Evolutionary conservation across 2,113 vertebrate species (phyloP).

Genomic region (Pandion haliaetus): DNA sequence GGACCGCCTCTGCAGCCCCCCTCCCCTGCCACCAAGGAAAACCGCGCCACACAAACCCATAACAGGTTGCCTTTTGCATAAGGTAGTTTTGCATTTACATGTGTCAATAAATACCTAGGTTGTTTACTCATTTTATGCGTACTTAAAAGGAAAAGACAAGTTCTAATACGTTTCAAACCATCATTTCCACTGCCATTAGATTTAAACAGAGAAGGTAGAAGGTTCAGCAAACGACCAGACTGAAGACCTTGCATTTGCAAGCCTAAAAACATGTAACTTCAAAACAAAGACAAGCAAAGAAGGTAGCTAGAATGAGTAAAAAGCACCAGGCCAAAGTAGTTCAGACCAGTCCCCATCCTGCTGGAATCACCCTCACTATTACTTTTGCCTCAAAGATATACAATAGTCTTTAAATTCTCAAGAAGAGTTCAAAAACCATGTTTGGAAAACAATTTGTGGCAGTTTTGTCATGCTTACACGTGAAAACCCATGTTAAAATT

Average conservation of each 20-base stretch:
- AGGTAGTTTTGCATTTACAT: background rate
- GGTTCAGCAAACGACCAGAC: background rate
- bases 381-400: background rate
- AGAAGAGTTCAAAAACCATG: background rate
- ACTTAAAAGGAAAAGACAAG: background rate
- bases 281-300: background rate
- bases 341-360: background rate
- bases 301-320: background rate
- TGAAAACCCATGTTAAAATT: background rate
- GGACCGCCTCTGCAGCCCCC: too few relatives aligned
- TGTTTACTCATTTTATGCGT: background rate
- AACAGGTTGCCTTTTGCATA: background rate
- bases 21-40: too few relatives aligned
- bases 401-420: background rate
- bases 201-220: background rate
- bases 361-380: background rate
- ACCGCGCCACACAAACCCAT: too few relatives aligned
- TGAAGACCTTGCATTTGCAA: background rate
- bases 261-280: background rate
- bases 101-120: background rate
- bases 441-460: background rate
- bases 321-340: background rate
- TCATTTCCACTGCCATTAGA: background rate
- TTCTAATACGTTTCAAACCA: background rate
- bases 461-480: background rate